Evolutionary conservation across 1,140 invertebrate genomes (phyloP), one percentile per base, ranked within the genome.

Genomic region (Tigriopus japonicus): DNA sequence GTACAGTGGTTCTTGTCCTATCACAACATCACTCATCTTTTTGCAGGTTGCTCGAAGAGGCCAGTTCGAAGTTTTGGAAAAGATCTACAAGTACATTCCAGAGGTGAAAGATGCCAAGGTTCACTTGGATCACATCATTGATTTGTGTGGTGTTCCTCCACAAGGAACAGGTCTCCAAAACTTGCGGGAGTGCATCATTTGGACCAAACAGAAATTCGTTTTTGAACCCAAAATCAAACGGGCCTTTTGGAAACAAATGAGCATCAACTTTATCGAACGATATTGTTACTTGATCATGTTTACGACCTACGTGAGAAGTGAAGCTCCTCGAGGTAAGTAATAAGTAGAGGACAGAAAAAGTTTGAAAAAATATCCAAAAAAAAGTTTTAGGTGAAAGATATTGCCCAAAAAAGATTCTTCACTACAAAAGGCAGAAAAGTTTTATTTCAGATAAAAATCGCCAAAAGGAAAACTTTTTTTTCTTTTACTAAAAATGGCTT

Each of bases 171-270:
- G 59, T 24, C 51, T 61, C 12, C 59, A 61, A 40, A 61, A 61
- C 28, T 19, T 61, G 6, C 2, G 59, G 9, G 59, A 61, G 40
- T 61, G 59, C 15, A 61, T 61, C 10, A 35, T 24, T 15, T 61
- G 59, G 59, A 54, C 42, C 17, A 15, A 61, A 19, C 52, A 49
- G 13, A 61, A 61, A 40, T 53, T 6, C 41, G 45, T 54, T 21
- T 61, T 61, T 55, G 59, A 61, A 40, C 59, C 59, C 14, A 61
- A 61, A 40, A 54, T 24, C 17, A 61, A 61, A 40, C 58, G 40
- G 49, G 19, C 59, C 12, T 61, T 61, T 51, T 61, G 59, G 59
- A 61, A 54, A 41, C 59, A 55, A 28, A 61, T 61, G 59, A n/a
- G 17, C 15, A 9, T 35, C 19, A 61, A 61, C 40, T 61, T 61